Conservation (phyloP, 2,113 vertebrate species). For the Stomatorhinus ivindoensis region DNA sequence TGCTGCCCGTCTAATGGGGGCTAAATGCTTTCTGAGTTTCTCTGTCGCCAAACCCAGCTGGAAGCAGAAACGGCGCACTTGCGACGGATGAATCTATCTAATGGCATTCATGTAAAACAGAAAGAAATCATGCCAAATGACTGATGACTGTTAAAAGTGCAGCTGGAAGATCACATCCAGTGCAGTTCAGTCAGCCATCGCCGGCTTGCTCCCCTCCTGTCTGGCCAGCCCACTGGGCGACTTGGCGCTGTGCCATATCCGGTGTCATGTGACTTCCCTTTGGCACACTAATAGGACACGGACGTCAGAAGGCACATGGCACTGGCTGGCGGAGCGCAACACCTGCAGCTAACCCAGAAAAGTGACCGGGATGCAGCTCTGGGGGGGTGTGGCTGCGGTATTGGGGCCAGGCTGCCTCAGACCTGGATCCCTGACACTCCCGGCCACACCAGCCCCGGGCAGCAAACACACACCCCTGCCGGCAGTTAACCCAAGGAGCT, state of each 20-base stretch:
- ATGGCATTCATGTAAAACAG: background rate
- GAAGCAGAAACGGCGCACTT: background rate
- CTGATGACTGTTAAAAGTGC: background rate
- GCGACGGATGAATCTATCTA: background rate
- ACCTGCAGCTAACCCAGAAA: background rate
- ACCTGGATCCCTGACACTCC: background rate
- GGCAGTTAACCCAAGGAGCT: background rate
- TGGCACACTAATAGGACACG: background rate
- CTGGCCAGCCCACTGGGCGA: background rate
- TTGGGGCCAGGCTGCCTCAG: background rate
- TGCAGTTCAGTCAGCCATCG: background rate
- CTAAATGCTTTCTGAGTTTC: background rate
- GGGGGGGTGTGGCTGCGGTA: background rate
- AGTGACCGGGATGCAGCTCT: background rate
- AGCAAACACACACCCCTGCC: background rate
- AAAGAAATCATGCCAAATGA: background rate
- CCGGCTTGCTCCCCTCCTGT: background rate
- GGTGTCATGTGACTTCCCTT: background rate
- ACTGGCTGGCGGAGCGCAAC: background rate
- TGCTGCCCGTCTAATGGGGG: background rate
- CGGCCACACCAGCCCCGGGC: background rate
- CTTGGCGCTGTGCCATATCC: background rate
- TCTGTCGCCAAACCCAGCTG: background rate
- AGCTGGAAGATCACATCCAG: constrained; percentile 3
- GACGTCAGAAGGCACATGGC: background rate